These are phyloP conservation scores for Phymanthus crucifer DNA, from an alignment of 92 coral and sea anemone genomes.

Conservation along the genomic window DNA sequence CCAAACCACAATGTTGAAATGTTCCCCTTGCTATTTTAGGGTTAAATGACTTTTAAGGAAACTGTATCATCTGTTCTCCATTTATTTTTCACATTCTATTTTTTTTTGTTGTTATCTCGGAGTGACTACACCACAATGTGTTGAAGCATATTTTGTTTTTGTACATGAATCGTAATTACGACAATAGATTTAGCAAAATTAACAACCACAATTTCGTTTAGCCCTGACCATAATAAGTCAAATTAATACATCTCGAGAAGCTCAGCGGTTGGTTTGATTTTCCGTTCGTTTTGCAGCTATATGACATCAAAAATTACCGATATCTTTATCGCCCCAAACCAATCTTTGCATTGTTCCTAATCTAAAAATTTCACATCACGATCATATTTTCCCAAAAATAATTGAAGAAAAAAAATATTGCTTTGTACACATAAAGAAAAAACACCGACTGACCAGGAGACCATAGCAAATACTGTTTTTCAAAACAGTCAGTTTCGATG, in stretches of 20 bases:
- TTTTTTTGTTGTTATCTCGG: not conserved
- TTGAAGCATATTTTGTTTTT: conserved; percentile 10
- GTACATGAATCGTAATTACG: conserved; percentile 12
- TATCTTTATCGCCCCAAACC: not conserved
- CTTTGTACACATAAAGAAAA: not conserved
- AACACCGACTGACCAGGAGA: conserved; percentile 26
- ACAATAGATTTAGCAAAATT: conserved; percentile 21
- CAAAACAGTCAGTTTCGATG: not conserved
- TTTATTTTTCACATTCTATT: not conserved
- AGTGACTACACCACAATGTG: not conserved
- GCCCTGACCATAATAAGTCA: conserved; percentile 3
- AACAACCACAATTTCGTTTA: conserved; percentile 26
- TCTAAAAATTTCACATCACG: not conserved
- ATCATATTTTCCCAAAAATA: not conserved
- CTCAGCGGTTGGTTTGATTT: conserved; percentile 22
- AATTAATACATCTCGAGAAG: conserved; percentile 20
- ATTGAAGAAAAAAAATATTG: not conserved
- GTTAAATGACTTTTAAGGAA: not conserved
- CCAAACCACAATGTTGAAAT: not conserved
- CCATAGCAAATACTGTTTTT: not conserved
- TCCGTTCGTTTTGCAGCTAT: conserved; percentile 6
- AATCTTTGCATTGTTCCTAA: conserved; percentile 8
- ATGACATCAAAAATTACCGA: not conserved
- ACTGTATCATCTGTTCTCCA: not conserved
- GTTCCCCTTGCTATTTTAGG: not conserved